Evolutionary conservation across 2,888 invertebrate genomes (phyloP), one percentile per base, ranked within the genome.

Genomic region (Dasysyrphus tricinctus): DNA sequence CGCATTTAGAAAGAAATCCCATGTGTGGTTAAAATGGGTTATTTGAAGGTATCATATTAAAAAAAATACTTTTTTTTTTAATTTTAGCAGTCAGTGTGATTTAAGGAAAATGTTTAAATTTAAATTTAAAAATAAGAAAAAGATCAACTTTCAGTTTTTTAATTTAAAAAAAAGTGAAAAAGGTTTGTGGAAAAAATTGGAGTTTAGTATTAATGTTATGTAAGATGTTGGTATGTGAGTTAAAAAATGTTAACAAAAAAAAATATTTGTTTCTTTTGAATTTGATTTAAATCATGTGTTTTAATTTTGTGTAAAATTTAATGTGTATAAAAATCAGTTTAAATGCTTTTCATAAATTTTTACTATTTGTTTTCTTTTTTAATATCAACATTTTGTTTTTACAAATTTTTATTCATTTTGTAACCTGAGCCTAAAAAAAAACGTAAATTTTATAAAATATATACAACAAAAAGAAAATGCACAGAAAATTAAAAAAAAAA

Each of bases 361-460:
- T 29, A 12, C 12, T 37, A 24, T 75, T 42, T 39, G 1, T 29
- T 32, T 37, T 56, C 56, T 37, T 12, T 63, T 59, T 69, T 56
- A 34, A 34, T 80, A 57, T 77, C 12, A 47, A 39, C 14, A 3
- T 24, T 69, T 78, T 77, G 19, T n/a, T n/a, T n/a, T 81, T 82
- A 82, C 69, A 81, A 78, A 70, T 77, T 77, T 57, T 47, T 14
- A 29, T 42, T 56, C 6, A 8, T 72, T 34, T 73, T 70, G 19
- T 69, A 74, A 78, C 73, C 82, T 86, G 86, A 82, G 81, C 72
- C 67, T 57, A 59, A 57, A 81, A 75, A 65, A 24, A 24, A 24
- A 76, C 11, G 65, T 70, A 49, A 24, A 67, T 16, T 76, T 78
- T 56, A 59, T 72, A 78, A 42, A 78, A 59, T 65, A 79, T 49